Conservation (phyloP, 2,113 vertebrate species). For the Lichenostomus cassidix region DNA sequence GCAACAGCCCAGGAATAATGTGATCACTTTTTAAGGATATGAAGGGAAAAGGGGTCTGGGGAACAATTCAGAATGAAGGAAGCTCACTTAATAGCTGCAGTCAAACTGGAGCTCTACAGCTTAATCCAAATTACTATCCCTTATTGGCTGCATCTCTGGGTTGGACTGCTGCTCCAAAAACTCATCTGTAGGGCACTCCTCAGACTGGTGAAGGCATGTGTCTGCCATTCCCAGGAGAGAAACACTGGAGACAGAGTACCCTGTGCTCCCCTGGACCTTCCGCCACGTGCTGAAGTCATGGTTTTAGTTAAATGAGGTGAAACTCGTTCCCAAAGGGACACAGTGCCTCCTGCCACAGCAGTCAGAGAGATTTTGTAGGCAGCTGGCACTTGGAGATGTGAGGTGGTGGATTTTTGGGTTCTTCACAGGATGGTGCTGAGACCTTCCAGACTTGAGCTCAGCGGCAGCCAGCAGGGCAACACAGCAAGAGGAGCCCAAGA, state of each 20-base stretch:
- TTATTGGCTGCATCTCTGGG: background rate
- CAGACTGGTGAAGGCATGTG: background rate
- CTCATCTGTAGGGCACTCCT: background rate
- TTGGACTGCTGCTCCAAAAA: background rate
- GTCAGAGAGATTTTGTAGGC: background rate
- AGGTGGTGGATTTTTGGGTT: background rate
- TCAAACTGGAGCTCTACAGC: background rate
- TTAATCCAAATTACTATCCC: background rate
- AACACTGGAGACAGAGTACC: background rate
- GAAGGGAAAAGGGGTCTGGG: conserved; percentile 21
- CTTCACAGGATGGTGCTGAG: background rate
- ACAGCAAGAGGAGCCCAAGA: background rate
- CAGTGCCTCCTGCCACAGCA: background rate
- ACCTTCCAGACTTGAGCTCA: background rate
- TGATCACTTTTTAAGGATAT: conserved; percentile 29
- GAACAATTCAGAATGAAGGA: background rate
- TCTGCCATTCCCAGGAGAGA: background rate
- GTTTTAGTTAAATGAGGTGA: background rate
- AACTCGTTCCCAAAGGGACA: background rate
- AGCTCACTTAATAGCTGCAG: background rate
- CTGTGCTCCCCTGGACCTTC: background rate
- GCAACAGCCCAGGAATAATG: conserved; percentile 33
- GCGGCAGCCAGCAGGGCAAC: background rate
- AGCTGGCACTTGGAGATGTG: background rate
- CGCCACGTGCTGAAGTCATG: fast-evolving